A percentile compares a stretch with the other conserved stretches of the same genome.
Conservation (phyloP, 2,888 invertebrate species). For the Melangyna quadrimaculata region DNA sequence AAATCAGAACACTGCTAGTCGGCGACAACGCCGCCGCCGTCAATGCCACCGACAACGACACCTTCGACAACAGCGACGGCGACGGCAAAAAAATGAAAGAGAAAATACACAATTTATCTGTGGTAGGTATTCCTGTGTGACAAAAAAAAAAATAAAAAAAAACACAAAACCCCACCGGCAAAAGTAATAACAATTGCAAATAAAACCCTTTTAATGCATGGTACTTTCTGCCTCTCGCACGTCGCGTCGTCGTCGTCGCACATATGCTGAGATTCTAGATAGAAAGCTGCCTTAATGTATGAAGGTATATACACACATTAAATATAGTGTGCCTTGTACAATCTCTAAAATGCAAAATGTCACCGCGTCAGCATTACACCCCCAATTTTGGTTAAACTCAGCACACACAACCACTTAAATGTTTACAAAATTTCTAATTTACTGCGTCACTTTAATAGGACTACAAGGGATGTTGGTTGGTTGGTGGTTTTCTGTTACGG, state of each 20-base stretch:
- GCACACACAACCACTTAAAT: constrained; percentile 64
- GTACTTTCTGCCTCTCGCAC: constrained; percentile 10
- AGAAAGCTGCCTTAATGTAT: too few species aligned
- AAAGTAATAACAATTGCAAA: constrained; percentile 61
- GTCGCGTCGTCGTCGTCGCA: too few species aligned
- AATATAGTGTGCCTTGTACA: neutral
- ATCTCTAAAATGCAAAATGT: constrained; percentile 70
- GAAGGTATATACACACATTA: too few species aligned
- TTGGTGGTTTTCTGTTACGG: constrained; percentile 64
- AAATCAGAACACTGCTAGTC: constrained; percentile 49
- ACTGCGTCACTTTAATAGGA: constrained; percentile 68
- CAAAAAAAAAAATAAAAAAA: constrained; percentile 22
- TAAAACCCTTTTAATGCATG: constrained; percentile 64
- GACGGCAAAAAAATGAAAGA: neutral
- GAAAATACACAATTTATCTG: constrained; percentile 52
- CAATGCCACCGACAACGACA: neutral
- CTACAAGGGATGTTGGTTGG: constrained; percentile 50
- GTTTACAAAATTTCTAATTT: constrained; percentile 72
- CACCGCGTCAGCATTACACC: constrained; percentile 68
- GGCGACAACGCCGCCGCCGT: neutral
- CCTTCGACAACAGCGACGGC: neutral
- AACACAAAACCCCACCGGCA: neutral
- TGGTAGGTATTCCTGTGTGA: neutral
- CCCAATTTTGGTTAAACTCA: constrained; percentile 67
- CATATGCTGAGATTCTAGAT: constrained; percentile 15